These are phyloP conservation scores for Galeruca laticollis DNA, from an alignment of 2,888 invertebrate genomes.

Conservation along the genomic window DNA sequence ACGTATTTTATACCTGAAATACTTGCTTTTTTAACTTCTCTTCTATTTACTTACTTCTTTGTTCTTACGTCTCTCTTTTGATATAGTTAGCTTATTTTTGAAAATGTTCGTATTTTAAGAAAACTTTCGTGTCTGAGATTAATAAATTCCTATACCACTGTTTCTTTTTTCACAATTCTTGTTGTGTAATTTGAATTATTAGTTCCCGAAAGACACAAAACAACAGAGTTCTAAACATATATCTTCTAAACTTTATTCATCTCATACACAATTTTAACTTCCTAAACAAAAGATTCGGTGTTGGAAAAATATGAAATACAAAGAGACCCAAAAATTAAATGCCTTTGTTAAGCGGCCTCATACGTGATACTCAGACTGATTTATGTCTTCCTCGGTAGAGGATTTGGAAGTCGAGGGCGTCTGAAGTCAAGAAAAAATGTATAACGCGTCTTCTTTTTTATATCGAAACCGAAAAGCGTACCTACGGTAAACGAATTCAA, in stretches of 20 bases:
- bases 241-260: no score
- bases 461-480: constrained; percentile 9
- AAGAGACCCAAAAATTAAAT: background rate
- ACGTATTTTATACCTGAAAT: no score
- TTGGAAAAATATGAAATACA: constrained; percentile 2
- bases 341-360: constrained; percentile 6
- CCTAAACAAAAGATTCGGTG: constrained; percentile 3
- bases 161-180: background rate
- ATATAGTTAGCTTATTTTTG: no score
- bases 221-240: no score
- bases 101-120: no score
- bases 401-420: constrained; percentile 20
- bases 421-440: constrained; percentile 6
- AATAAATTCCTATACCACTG: no score
- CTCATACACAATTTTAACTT: background rate
- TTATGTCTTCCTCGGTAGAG: constrained; percentile 26
- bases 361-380: constrained; percentile 17
- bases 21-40: no score
- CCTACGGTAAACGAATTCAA: no score
- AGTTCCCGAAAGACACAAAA: background rate
- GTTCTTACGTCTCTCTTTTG: no score
- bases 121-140: no score
- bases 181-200: background rate
- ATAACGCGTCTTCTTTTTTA: constrained; percentile 19
- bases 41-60: no score